Evolutionary conservation across 1,140 invertebrate species (phyloP).

Genomic region (Tribolium castaneum): DNA sequence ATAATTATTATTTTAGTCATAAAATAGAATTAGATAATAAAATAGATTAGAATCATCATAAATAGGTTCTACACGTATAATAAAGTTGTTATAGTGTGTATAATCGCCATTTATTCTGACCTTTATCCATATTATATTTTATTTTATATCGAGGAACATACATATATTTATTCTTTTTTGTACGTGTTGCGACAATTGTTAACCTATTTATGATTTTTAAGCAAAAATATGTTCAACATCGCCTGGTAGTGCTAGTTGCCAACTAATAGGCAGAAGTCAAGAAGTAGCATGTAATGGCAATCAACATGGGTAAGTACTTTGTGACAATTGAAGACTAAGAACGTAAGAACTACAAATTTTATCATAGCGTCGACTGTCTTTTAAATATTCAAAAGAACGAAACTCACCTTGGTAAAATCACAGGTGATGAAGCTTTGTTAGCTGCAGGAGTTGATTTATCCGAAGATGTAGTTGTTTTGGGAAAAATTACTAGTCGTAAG

Average conservation of each 20-base stretch:
- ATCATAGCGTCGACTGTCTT: constrained; percentile 52
- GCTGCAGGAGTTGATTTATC: constrained; percentile 41
- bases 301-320: not conserved
- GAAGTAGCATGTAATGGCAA: constrained; percentile 3
- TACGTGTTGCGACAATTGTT: no score
- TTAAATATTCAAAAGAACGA: constrained; percentile 48
- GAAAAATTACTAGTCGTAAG: constrained; percentile 44
- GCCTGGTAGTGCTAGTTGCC: constrained; percentile 35
- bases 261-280: constrained; percentile 41
- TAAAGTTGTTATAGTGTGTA: no score
- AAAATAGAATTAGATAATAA: no score
- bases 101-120: no score
- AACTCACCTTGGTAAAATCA: constrained; percentile 46
- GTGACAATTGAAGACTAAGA: not conserved
- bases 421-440: constrained; percentile 52
- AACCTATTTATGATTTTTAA: not conserved
- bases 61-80: no score
- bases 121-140: no score
- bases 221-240: not conserved
- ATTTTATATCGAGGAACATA: no score
- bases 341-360: not conserved
- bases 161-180: no score
- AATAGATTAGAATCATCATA: no score
- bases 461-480: constrained; percentile 42
- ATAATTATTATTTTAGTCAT: no score